Percentiles rank a stretch among this genome's conserved stretches.
Conservation (phyloP, 92 coral and sea anemone genomes). For the Bergia sp. region DNA sequence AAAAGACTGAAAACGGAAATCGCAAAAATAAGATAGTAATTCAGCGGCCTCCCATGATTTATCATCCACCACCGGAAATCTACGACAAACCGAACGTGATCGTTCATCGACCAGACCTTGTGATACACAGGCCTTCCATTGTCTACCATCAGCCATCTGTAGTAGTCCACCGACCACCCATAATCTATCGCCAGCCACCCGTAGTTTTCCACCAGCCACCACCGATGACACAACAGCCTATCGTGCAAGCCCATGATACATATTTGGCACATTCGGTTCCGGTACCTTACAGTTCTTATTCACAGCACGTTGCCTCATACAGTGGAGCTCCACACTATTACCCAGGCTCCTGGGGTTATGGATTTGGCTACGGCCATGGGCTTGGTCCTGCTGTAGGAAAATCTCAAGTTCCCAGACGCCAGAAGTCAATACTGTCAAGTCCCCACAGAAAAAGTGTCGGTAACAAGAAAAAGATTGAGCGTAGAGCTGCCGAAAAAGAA, state of each 20-base stretch:
- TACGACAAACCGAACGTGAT: constrained; percentile 81
- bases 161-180: constrained; percentile 87
- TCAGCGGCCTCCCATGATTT: constrained; percentile 82
- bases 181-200: constrained; percentile 83
- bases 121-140: constrained; percentile 83
- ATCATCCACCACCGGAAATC: constrained; percentile 92
- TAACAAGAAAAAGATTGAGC: constrained; percentile 32
- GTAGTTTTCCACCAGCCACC: constrained; percentile 91
- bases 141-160: constrained; percentile 87
- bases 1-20: constrained; percentile 49
- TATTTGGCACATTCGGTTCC: constrained; percentile 71
- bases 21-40: constrained; percentile 67
- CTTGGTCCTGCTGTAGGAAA: constrained; percentile 51
- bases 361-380: constrained; percentile 39
- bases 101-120: constrained; percentile 87
- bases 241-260: constrained; percentile 75
- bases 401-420: constrained; percentile 60
- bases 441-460: constrained; percentile 23
- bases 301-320: constrained; percentile 66
- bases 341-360: constrained; percentile 67
- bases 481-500: constrained; percentile 47
- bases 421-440: constrained; percentile 1
- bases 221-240: constrained; percentile 79
- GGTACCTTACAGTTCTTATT: constrained; percentile 55
- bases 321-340: constrained; percentile 80